A percentile compares a stretch with the other conserved stretches of the same genome.
Evolutionary conservation across 1,140 invertebrate genomes (phyloP).

Genomic region (Procambarus virginalis): DNA sequence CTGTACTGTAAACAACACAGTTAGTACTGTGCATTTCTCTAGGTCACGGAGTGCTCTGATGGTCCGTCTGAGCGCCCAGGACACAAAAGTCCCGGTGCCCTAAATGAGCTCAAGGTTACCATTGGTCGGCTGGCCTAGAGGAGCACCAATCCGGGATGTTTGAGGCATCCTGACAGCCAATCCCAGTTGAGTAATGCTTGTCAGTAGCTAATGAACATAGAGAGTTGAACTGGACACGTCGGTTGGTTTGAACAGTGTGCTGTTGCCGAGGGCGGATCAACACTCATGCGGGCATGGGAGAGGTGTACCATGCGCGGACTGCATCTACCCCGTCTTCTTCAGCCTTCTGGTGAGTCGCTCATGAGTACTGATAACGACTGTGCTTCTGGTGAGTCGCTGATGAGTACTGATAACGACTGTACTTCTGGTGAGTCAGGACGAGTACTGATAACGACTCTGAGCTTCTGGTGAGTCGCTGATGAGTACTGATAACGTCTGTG

Average conservation of each 20-base stretch:
- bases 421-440: too few species aligned
- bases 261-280: too few species aligned
- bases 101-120: neutral
- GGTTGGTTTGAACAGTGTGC: neutral
- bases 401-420: too few species aligned
- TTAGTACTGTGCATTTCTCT: neutral
- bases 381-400: too few species aligned
- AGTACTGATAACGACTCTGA: too few species aligned
- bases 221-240: neutral
- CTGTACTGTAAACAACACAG: neutral
- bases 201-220: neutral
- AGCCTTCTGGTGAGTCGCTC: neutral
- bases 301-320: neutral
- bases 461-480: too few species aligned
- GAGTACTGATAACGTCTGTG: too few species aligned
- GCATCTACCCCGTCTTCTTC: neutral
- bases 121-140: neutral
- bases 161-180: neutral
- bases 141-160: neutral
- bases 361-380: too few species aligned
- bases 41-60: neutral
- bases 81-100: neutral
- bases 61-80: neutral
- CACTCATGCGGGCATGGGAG: too few species aligned
- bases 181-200: neutral